Evolutionary conservation across 2,888 invertebrate genomes (phyloP).

Genomic region (Hesperia comma): DNA sequence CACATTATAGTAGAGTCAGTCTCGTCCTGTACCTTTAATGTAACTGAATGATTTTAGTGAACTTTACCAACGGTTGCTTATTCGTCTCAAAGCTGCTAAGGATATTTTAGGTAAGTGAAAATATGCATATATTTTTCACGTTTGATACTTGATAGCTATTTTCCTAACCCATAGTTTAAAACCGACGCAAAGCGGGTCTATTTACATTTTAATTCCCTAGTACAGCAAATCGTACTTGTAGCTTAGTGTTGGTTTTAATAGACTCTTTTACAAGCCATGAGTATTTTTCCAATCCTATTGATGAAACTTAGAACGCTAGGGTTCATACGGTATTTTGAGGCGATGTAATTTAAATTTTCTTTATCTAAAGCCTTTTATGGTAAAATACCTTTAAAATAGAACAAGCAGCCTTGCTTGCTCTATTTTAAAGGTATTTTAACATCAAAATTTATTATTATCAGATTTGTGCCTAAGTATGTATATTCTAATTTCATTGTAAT

Average conservation of each 20-base stretch:
- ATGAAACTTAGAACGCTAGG: background rate
- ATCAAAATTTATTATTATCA: no score
- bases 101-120: slow-evolving; percentile 19
- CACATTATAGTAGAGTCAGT: background rate
- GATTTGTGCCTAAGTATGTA: no score
- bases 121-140: slow-evolving; percentile 2
- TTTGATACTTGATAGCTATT: slow-evolving; percentile 2
- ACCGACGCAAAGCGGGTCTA: background rate
- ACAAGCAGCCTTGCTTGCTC: no score
- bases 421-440: no score
- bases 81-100: slow-evolving; percentile 11
- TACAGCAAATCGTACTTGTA: background rate
- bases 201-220: background rate
- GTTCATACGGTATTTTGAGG: background rate
- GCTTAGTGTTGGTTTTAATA: slow-evolving; percentile 6
- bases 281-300: background rate
- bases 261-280: background rate
- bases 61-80: background rate
- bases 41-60: background rate
- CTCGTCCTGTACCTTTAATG: background rate
- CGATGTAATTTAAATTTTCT: no score
- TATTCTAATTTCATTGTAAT: no score
- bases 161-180: background rate
- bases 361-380: no score
- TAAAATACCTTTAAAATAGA: no score